phyloP scores from a whole-genome alignment of 2,113 vertebrate species.

The Otis tarda region DNA sequence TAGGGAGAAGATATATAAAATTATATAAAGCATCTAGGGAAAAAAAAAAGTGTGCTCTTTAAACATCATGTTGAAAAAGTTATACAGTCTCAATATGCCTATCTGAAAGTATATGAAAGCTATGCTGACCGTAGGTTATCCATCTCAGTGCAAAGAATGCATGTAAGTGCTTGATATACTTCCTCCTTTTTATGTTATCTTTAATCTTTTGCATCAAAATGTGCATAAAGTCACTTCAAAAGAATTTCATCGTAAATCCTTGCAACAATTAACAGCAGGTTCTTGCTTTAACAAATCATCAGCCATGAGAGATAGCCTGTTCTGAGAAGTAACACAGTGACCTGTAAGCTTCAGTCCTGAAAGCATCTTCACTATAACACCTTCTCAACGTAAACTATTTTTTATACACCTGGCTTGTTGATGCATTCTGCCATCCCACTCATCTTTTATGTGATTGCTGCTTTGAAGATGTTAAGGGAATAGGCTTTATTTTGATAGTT shows the following conservation, averaged over 20 bases:
- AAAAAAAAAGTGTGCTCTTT: background rate
- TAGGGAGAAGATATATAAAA: background rate
- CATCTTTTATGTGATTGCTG: background rate
- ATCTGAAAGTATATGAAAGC: background rate
- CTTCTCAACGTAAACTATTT: background rate
- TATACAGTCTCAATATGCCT: background rate
- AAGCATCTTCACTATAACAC: background rate
- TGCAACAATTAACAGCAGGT: constrained; percentile 6
- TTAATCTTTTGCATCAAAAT: constrained; percentile 23
- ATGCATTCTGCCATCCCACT: background rate
- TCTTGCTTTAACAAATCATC: constrained; percentile 18
- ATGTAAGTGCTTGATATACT: background rate
- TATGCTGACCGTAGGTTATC: constrained; percentile 15
- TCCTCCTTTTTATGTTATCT: constrained; percentile 23
- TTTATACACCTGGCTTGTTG: constrained; percentile 2
- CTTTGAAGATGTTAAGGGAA: constrained; percentile 25
- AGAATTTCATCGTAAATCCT: constrained; percentile 22
- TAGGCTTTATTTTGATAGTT: background rate
- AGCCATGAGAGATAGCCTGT: background rate
- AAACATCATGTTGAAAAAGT: background rate
- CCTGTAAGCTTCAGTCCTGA: background rate
- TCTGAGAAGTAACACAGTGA: background rate
- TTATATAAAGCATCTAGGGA: background rate
- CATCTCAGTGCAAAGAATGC: background rate
- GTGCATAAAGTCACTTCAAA: constrained; percentile 39